These are phyloP conservation scores for Capricornis sumatraensis DNA, from an alignment of 2,113 vertebrate genomes.

Conservation along the genomic window DNA sequence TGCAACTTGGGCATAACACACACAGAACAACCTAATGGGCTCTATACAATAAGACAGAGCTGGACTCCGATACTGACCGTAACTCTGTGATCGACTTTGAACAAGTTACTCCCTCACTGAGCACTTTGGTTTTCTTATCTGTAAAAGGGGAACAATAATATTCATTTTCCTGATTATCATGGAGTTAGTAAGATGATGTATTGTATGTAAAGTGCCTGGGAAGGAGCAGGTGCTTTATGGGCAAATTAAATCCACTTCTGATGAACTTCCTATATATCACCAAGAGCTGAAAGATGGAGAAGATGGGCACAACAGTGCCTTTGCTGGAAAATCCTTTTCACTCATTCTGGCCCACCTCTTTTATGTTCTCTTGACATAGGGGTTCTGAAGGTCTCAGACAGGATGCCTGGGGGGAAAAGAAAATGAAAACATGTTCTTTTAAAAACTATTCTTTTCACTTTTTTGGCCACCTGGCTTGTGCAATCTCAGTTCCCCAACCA, in stretches of 20 bases:
- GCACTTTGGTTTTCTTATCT: background rate
- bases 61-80: background rate
- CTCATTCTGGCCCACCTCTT: background rate
- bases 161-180: background rate
- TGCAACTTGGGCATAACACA: no score
- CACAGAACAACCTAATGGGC: background rate
- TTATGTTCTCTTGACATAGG: background rate
- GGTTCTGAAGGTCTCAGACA: background rate
- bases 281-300: background rate
- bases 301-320: background rate
- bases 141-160: background rate
- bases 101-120: background rate
- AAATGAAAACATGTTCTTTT: background rate
- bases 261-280: background rate
- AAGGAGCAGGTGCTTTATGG: background rate
- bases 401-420: background rate
- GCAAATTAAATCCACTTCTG: background rate
- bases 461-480: background rate
- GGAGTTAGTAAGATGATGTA: background rate
- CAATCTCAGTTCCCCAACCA: background rate
- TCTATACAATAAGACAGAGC: background rate
- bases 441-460: background rate
- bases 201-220: background rate
- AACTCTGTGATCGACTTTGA: background rate
- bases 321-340: background rate